Evolutionary conservation across 1,140 invertebrate species (phyloP).

Genomic region (Leptinotarsa lineolata): DNA sequence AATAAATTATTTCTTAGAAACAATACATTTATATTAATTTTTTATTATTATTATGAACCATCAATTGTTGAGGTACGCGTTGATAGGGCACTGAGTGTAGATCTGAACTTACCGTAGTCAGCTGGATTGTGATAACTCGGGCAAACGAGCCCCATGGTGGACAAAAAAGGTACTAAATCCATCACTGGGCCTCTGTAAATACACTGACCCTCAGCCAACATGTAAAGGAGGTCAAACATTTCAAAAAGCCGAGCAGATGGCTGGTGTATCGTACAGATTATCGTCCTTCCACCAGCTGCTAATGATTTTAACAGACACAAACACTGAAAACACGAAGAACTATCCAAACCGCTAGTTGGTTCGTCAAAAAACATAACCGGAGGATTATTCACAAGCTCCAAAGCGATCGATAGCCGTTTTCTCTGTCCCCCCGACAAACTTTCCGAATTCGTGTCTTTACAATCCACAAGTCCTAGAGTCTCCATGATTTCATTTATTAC

Average conservation of each 20-base stretch:
- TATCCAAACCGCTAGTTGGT: conserved; percentile 94
- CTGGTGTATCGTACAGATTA: conserved; percentile 97
- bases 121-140: conserved; percentile 95
- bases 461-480: conserved; percentile 66
- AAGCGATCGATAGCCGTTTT: conserved; percentile 88
- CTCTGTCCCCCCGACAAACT: conserved; percentile 90
- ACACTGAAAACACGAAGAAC: conserved; percentile 90
- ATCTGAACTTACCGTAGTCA: conserved; percentile 76
- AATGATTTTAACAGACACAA: conserved; percentile 80
- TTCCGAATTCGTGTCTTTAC: conserved; percentile 76
- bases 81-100: too few species aligned
- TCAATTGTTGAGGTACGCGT: too few species aligned
- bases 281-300: conserved; percentile 81
- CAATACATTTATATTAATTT: too few species aligned
- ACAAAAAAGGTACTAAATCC: conserved; percentile 85
- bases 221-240: conserved; percentile 92
- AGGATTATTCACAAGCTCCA: conserved; percentile 87
- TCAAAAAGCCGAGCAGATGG: conserved; percentile 94
- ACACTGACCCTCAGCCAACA: conserved; percentile 88
- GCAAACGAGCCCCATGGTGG: conserved; percentile 80
- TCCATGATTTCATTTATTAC: conserved; percentile 85
- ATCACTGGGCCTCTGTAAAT: conserved; percentile 84
- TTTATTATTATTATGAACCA: too few species aligned
- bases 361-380: conserved; percentile 98
- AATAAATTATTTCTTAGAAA: too few species aligned